Conservation (phyloP, 2,797 vertebrate genomes). For the Muraenolepis orangiensis region DNA sequence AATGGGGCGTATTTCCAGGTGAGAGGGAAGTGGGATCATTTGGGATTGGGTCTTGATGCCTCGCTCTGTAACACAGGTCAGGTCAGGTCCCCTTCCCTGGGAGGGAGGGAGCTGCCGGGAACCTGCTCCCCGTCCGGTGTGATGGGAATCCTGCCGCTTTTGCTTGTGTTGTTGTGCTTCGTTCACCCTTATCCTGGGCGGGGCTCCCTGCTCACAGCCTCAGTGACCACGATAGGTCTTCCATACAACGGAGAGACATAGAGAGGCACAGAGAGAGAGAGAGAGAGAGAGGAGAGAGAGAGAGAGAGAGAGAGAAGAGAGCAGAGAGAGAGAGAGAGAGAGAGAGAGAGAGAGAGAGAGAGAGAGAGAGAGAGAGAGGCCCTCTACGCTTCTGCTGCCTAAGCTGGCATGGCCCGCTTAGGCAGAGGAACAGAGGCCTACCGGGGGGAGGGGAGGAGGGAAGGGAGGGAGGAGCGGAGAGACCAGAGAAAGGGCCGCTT, state of each 20-base stretch:
- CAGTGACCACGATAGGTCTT: constrained; percentile 46
- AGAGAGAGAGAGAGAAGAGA: no score
- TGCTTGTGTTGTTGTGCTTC: constrained; percentile 28
- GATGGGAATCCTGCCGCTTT: neutral
- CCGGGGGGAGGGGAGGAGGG: constrained; percentile 19
- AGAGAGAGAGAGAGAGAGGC: constrained; percentile 9
- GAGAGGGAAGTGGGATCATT: no score
- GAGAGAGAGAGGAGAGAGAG: no score
- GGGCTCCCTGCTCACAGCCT: constrained; percentile 46
- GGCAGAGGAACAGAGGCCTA: constrained; percentile 37
- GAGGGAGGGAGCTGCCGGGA: no score
- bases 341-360: neutral
- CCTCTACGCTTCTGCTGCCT: neutral
- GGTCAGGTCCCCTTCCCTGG: no score
- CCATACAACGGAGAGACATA: neutral
- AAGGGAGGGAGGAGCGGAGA: constrained; percentile 17
- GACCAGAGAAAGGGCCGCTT: constrained; percentile 59
- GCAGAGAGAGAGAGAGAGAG: no score
- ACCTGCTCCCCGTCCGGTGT: constrained; percentile 1
- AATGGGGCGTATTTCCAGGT: no score
- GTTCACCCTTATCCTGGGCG: constrained; percentile 34
- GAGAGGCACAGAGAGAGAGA: neutral
- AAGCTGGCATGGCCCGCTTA: constrained; percentile 35
- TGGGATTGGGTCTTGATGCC: no score
- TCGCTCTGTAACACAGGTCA: no score